These are phyloP conservation scores for Macroramphosus scolopax DNA, from an alignment of 2,797 vertebrate species.

Conservation along the genomic window DNA sequence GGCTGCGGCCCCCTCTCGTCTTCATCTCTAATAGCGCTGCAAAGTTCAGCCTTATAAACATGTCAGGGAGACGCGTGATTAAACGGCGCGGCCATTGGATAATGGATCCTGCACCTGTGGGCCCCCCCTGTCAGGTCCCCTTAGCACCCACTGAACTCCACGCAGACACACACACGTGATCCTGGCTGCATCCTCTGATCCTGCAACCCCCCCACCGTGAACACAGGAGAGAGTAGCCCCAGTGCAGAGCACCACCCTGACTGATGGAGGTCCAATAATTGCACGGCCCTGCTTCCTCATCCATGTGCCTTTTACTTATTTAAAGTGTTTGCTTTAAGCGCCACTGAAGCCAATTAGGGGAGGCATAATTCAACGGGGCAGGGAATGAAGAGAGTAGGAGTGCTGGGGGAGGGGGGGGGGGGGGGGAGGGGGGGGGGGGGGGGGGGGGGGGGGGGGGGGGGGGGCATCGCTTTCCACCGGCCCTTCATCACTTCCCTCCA, in stretches of 20 bases:
- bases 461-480: conserved; percentile 38
- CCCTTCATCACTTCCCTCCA: conserved; percentile 36
- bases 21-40: conserved; percentile 85
- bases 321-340: conserved; percentile 83
- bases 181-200: too few species aligned
- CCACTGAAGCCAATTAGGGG: conserved; percentile 79
- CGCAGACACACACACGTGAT: conserved; percentile 16
- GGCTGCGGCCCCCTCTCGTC: conserved; percentile 84
- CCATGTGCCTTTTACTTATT: conserved; percentile 83
- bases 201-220: too few species aligned
- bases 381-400: conserved; percentile 46
- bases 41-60: conserved; percentile 99
- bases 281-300: conserved; percentile 71
- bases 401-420: conserved; percentile 28
- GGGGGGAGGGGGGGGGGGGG: not conserved
- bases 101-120: conserved; percentile 85
- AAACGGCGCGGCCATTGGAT: conserved; percentile 88
- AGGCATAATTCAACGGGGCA: conserved; percentile 78
- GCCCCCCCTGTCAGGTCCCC: conserved; percentile 71
- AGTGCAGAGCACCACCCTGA: conserved; percentile 68
- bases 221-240: conserved; percentile 33
- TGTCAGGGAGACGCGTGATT: conserved; percentile 90
- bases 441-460: conserved; percentile 19
- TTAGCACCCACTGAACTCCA: conserved; percentile 35
- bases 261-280: conserved; percentile 89